A percentile compares a stretch with the other conserved stretches of the same genome.
Evolutionary conservation across 2,113 vertebrate genomes (phyloP).

Genomic region (Carassius gibelio): DNA sequence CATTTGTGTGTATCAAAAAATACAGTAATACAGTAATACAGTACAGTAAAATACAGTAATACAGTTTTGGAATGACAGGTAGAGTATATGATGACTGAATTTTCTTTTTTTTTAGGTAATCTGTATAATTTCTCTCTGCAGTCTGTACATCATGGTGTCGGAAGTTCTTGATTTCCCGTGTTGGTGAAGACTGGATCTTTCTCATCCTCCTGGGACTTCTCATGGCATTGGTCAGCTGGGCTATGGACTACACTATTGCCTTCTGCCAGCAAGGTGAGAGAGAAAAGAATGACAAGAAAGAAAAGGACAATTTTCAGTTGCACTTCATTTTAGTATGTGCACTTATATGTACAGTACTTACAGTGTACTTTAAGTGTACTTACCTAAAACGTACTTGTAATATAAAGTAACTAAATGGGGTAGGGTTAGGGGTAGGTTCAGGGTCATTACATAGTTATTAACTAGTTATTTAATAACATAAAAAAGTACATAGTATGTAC

Average conservation of each 20-base stretch:
- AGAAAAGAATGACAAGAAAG: slow-evolving; percentile 14
- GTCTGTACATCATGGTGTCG: slow-evolving; percentile 89
- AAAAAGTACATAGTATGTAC: no score
- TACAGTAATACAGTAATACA: not conserved
- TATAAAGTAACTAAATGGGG: no score
- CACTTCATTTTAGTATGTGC: no score
- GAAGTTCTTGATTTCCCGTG: slow-evolving; percentile 91
- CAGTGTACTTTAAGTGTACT: no score
- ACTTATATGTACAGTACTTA: no score
- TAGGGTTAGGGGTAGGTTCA: no score
- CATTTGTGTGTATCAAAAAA: not conserved
- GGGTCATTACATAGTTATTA: no score
- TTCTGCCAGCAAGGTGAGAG: slow-evolving; percentile 92
- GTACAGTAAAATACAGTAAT: not conserved
- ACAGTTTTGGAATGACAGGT: not conserved
- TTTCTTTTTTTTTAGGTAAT: not conserved
- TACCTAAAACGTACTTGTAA: no score
- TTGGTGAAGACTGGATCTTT: slow-evolving; percentile 99
- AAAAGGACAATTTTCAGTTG: not conserved
- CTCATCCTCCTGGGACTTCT: slow-evolving; percentile 94
- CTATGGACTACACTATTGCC: slow-evolving; percentile 97
- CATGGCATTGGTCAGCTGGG: slow-evolving; percentile 99
- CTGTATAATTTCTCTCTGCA: slow-evolving; percentile 58
- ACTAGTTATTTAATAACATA: no score
- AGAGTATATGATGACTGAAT: not conserved